Evolutionary conservation across 2,888 invertebrate species (phyloP), one percentile per base, ranked within the genome.

Genomic region (Boloria selene): DNA sequence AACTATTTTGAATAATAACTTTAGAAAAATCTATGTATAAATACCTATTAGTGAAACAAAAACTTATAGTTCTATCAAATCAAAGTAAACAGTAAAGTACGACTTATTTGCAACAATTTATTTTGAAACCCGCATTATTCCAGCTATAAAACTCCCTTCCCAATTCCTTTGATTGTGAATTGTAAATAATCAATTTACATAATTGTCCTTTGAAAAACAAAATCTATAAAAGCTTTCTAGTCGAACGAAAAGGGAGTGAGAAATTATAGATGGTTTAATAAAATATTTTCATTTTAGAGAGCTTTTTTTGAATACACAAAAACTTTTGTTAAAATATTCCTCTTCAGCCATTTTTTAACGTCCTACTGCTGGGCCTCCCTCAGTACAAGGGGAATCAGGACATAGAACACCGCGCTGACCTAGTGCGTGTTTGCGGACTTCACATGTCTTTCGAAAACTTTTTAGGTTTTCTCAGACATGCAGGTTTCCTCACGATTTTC

Each of bases 171-270:
- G 47, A 58, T 26, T 58, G 31, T 58, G 58, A 47, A 58, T 47
- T 47, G 58, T 58, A 47, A 58, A 58, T 58, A 58, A 58, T 31
- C 58, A 58, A 58, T 47, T 47, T 58, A 26, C 58, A 58, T 58
- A 58, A 58, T 58, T 58, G 16, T 58, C n/a, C 47, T 58, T 58
- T 47, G 58, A 22, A 58, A 58, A 16, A 47, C 31, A 45, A 18
- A 56, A 56, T 56, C 45, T 56, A 45, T 26, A 45, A 26, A 58
- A n/a, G 13, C 55, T 55, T 42, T 18, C 18, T 18, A 42, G 17
- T 18, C 14, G 44, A 18, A 18, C 38, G 44, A 18, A 55, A 13
- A 14, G 17, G 13, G 13, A 54, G 16, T 42, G 7, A 14, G 18
- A 44, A 18, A 55, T 55, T 4, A 42, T 55, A 6, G 44, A 42